Conservation (phyloP, 1,140 invertebrate species). For the Neuroterus valhalla region DNA sequence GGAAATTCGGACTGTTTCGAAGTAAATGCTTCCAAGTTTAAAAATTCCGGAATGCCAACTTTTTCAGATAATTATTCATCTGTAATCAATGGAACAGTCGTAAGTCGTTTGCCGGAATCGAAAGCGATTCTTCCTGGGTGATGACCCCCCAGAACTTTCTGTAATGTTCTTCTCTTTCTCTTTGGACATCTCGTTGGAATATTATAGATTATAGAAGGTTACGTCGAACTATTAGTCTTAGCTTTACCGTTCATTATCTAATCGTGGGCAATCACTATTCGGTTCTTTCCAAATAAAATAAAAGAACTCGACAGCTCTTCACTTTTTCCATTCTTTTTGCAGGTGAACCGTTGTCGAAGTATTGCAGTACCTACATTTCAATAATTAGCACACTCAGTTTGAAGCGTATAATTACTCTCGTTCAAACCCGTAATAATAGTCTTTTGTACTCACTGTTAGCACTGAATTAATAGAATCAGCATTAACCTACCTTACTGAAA, state of each 20-base stretch:
- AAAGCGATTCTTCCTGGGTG: slow-evolving; percentile 40
- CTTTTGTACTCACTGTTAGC: too few species aligned
- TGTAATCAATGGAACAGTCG: slow-evolving; percentile 6
- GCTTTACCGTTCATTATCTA: slow-evolving; percentile 9
- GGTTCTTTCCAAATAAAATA: too few species aligned
- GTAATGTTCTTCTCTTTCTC: slow-evolving; percentile 24
- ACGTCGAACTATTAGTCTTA: neutral
- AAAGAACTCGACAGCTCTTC: neutral
- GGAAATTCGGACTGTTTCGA: too few species aligned
- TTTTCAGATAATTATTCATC: slow-evolving; percentile 29
- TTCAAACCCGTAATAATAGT: too few species aligned
- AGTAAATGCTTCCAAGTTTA: too few species aligned
- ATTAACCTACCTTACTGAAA: too few species aligned
- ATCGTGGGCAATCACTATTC: neutral
- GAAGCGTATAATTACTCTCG: too few species aligned
- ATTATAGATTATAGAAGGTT: slow-evolving; percentile 22
- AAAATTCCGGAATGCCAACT: slow-evolving; percentile 12
- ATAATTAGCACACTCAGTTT: neutral
- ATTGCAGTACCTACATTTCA: slow-evolving; percentile 12
- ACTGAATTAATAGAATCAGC: too few species aligned
- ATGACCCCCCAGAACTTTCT: slow-evolving; percentile 36
- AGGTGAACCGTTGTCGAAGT: neutral
- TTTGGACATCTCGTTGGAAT: neutral
- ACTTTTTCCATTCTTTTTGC: slow-evolving; percentile 16
- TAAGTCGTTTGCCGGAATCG: neutral